Base-by-base conservation (phyloP, 2,797 vertebrate genomes). In the Tapera naevia region DNA sequence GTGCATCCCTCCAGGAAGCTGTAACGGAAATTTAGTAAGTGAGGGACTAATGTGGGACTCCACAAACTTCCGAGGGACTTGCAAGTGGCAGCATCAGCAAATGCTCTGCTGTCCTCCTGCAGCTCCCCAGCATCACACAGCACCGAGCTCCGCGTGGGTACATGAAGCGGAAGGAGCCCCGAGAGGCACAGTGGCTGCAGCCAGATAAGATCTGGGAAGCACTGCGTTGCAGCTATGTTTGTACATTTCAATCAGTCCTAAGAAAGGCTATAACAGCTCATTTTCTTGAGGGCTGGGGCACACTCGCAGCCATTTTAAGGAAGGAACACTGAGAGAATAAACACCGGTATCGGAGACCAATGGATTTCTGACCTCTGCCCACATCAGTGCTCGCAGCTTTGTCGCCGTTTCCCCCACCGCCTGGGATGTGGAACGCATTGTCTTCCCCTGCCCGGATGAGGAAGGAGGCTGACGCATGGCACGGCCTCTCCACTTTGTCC, bases 321-420 rank as follows among this genome's bases (percentile, higher is more conserved):
- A 27, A 69, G 21, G 28, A 88, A 70, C 48, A 5, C 19, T 7
- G 33, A 64, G 53, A 83, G 74, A 66, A 91, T 27, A 53, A 81
- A 81, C 16, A 33, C 17, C 0, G 0, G n/a, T 46, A 15, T 12
- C 13, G 35, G 37, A 56, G 79, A n/a, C 8, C 1, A 8, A 54
- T 43, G 57, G 53, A 32, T 33, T 62, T 19, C 57, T 37, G 51
- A 45, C 28, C 51, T 30, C 7, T 1, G 23, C 65, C 33, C 16
- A 22, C 25, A 37, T 13, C 35, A 8, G 74, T 3, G 5, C 17
- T 53, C 4, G 2, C 60, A 56, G 84, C 86, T 43, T 64, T 74
- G 32, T 13, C 35, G 0, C 32, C 8, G 9, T 13, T 53, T 24
- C 78, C 76, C n/a, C 72, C 10, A 13, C 28, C 2, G 41, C 51